These are phyloP conservation scores for Zophobas morio DNA, from an alignment of 1,140 invertebrate species.

Conservation along the genomic window DNA sequence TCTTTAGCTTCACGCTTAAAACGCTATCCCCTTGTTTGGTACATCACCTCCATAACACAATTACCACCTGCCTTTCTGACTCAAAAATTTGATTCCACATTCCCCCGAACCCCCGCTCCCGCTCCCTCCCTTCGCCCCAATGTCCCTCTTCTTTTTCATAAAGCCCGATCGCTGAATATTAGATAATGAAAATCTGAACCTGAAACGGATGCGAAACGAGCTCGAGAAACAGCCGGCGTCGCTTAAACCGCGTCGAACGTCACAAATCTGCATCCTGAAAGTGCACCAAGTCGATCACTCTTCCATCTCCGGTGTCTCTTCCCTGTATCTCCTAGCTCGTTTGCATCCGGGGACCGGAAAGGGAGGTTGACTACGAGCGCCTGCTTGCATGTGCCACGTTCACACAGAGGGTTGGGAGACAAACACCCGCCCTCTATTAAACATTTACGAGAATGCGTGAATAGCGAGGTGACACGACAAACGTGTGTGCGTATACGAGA, in stretches of 20 bases:
- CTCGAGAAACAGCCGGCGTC: slow-evolving; percentile 10
- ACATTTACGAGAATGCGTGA: slow-evolving; percentile 33
- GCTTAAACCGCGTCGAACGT: slow-evolving; percentile 29
- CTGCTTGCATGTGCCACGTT: slow-evolving; percentile 30
- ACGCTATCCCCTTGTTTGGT: too few species aligned
- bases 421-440: slow-evolving; percentile 19
- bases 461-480: slow-evolving; percentile 32
- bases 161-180: slow-evolving; percentile 16
- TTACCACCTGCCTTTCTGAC: too few species aligned
- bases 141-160: neutral
- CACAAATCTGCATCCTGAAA: slow-evolving; percentile 37
- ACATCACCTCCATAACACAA: too few species aligned
- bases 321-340: slow-evolving; percentile 34
- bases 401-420: slow-evolving; percentile 17
- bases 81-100: neutral
- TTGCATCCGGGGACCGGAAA: slow-evolving; percentile 44
- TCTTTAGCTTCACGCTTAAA: too few species aligned
- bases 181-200: slow-evolving; percentile 28
- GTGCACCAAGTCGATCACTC: slow-evolving; percentile 28
- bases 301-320: slow-evolving; percentile 42
- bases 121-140: neutral
- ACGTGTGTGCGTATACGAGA: neutral
- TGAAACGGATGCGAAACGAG: slow-evolving; percentile 27
- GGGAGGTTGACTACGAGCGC: slow-evolving; percentile 19
- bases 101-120: too few species aligned